Evolutionary conservation across 2,888 invertebrate species (phyloP).

Genomic region (Ophion ellenae): DNA sequence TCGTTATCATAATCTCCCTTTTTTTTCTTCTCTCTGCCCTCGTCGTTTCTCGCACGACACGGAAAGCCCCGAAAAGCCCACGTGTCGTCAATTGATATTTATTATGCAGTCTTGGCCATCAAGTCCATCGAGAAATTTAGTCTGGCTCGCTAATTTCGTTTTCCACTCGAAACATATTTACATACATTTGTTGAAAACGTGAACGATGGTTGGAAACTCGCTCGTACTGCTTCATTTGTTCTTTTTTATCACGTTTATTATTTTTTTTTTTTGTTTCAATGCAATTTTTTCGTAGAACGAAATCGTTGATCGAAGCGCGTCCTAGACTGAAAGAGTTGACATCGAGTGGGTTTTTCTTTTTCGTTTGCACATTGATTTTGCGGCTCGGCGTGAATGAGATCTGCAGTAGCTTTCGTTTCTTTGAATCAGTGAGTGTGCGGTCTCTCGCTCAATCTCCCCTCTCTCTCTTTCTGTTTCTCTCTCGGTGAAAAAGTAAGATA

Average conservation of each 20-base stretch:
- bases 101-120: constrained; percentile 53
- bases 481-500: constrained; percentile 29
- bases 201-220: constrained; percentile 42
- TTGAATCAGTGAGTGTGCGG: not conserved
- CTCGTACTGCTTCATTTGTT: constrained; percentile 20
- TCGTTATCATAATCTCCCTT: constrained; percentile 38
- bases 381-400: not conserved
- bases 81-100: constrained; percentile 41
- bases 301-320: no score
- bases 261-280: constrained; percentile 2
- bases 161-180: constrained; percentile 35
- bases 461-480: not conserved
- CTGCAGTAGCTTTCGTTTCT: not conserved
- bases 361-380: not conserved
- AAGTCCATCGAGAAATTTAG: constrained; percentile 45
- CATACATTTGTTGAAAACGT: constrained; percentile 55
- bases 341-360: no score
- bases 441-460: not conserved
- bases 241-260: not conserved
- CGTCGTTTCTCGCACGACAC: constrained; percentile 8
- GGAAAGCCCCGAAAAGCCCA: constrained; percentile 27
- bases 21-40: not conserved
- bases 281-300: not conserved
- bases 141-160: not conserved
- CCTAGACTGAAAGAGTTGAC: no score